Base-by-base conservation (phyloP, 2,113 vertebrate species). In the Heptranchias perlo region DNA sequence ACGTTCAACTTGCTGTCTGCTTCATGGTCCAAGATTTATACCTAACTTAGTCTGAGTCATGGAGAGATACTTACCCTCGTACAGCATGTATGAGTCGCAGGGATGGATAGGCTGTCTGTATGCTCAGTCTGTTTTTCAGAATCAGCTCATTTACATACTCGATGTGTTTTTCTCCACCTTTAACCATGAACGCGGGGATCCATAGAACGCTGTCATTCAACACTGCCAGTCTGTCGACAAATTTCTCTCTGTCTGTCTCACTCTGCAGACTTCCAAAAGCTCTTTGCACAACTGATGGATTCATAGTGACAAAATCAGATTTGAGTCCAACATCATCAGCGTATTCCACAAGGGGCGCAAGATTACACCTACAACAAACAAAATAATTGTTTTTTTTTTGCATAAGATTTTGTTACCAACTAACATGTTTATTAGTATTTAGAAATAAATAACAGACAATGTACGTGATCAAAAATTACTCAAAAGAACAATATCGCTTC, bases 291-390 rank as follows among this genome's bases (percentile, higher is more conserved):
- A 99, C 98, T 96, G 98, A 99, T 96, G 98, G 98, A 96, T 99
- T 99, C 98, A 99, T 99, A 96, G 98, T 99, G 97, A 98, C 98
- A 98, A 99, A 99, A 98, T 99, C 98, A 96, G 98, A 99, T 97
- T 98, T 98, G 97, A 97, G 97, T 97, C 98, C 98, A 97, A 99
- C 98, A 97, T 99, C 98, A 11, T 97, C 97, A 96, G 98, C 97
- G 97, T 98, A 99, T 96, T 98, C 97, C 96, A 98, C 97, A 97
- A 98, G 98, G 54, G 98, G 98, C 89, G 98, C 98, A 96, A 99
- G 98, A 97, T 98, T 99, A 97, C 98, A 99, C 97, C 98, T 99
- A 96, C 64, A 95, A 69, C 28, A 67, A 73, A 95, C 11, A 52
- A 95, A 67, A 95, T 18, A 6, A 73, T 47, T 87, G 44, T 44